Evolutionary conservation across 2,797 vertebrate species (phyloP).

Genomic region (Alfaro cultratus): DNA sequence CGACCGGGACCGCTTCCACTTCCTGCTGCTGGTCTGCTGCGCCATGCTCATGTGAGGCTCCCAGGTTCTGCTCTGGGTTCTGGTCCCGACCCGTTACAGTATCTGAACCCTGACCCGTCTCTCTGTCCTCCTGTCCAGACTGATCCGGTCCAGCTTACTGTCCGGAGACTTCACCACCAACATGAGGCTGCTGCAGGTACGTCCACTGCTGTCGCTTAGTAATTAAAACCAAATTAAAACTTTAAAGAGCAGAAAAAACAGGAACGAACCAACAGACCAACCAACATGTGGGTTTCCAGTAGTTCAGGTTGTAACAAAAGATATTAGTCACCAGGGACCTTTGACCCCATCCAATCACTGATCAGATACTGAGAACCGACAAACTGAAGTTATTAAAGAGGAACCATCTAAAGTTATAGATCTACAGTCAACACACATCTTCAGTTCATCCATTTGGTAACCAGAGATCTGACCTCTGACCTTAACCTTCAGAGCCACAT

Average conservation of each 20-base stretch:
- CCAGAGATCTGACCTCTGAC: too few species aligned
- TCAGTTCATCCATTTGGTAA: too few species aligned
- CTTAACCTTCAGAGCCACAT: too few species aligned
- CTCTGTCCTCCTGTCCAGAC: slow-evolving; percentile 75
- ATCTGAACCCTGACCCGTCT: neutral
- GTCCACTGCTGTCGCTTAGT: neutral
- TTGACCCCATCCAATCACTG: too few species aligned
- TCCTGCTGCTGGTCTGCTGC: slow-evolving; percentile 95
- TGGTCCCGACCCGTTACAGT: neutral
- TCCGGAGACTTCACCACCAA: slow-evolving; percentile 95
- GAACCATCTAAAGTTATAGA: too few species aligned
- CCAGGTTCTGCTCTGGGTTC: neutral
- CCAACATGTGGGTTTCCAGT: too few species aligned
- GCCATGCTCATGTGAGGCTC: slow-evolving; percentile 90
- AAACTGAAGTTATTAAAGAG: too few species aligned
- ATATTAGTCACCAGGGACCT: too few species aligned
- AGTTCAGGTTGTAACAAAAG: too few species aligned
- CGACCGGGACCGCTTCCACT: slow-evolving; percentile 91
- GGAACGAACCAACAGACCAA: too few species aligned
- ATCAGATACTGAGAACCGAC: too few species aligned
- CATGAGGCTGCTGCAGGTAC: slow-evolving; percentile 97
- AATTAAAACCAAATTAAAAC: neutral
- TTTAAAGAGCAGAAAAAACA: neutral
- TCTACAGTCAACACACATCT: too few species aligned
- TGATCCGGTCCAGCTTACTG: slow-evolving; percentile 92